Conservation (phyloP, 2,113 vertebrate genomes). For the Lepidothrix coronata region DNA sequence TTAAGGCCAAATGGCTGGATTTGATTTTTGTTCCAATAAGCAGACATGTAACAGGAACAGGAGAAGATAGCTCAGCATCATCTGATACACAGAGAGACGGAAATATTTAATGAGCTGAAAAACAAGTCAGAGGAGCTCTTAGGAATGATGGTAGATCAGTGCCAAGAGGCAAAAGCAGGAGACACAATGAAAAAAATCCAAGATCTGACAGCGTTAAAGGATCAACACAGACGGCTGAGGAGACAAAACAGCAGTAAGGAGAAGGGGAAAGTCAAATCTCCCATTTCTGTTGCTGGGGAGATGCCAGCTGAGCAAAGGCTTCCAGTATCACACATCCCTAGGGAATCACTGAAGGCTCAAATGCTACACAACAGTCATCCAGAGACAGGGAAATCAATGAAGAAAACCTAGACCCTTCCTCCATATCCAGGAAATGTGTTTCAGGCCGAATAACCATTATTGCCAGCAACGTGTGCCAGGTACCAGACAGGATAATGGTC, state of each 20-base stretch:
- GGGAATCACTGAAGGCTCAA: background rate
- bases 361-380: background rate
- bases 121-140: background rate
- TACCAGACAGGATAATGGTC: background rate
- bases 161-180: constrained; percentile 3
- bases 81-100: accelerated
- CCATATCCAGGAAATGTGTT: background rate
- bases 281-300: background rate
- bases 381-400: background rate
- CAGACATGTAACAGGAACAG: background rate
- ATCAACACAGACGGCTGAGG: background rate
- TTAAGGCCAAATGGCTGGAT: background rate
- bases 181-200: background rate
- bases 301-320: background rate
- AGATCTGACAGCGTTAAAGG: background rate
- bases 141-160: background rate
- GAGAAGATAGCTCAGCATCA: background rate
- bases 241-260: constrained; percentile 1
- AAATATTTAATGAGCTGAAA: constrained; percentile 26
- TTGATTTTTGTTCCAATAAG: background rate
- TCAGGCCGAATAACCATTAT: background rate
- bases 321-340: background rate
- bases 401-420: background rate
- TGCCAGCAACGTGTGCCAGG: background rate
- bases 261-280: background rate